Conservation (phyloP, 2,113 vertebrate genomes). For the Plectropomus leopardus region DNA sequence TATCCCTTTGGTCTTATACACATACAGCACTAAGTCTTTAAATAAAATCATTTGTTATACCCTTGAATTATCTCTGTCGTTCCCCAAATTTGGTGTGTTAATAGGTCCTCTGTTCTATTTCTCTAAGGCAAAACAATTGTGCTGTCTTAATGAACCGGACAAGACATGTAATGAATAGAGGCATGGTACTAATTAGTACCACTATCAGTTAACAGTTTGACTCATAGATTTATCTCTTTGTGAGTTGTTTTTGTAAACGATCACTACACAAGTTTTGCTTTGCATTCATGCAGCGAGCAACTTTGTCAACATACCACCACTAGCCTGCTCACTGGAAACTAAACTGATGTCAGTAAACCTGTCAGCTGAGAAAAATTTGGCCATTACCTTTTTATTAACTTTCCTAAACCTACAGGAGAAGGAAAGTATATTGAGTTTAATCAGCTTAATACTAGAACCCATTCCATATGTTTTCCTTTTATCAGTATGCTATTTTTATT, state of each 20-base stretch:
- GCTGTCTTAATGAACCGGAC: not conserved
- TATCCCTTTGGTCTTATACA: not conserved
- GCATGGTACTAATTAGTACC: not conserved
- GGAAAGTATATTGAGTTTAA: too few species aligned
- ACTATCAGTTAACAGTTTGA: not conserved
- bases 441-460: too few species aligned
- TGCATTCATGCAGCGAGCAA: too few species aligned
- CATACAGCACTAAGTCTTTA: rapidly evolving
- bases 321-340: too few species aligned
- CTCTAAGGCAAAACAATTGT: conserved; percentile 56
- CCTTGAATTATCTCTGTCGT: not conserved
- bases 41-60: rapidly evolving
- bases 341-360: too few species aligned
- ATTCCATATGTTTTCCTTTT: too few species aligned
- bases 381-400: too few species aligned
- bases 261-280: too few species aligned
- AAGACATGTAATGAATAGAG: not conserved
- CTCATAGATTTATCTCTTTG: not conserved
- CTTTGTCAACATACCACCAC: not conserved
- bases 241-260: not conserved
- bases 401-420: too few species aligned
- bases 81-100: conserved; percentile 65
- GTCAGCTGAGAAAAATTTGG: too few species aligned
- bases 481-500: too few species aligned
- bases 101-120: conserved; percentile 78